Percentiles rank a stretch among this genome's conserved stretches.
Evolutionary conservation across 2,113 vertebrate genomes (phyloP).

Genomic region (Anolis sagrei): DNA sequence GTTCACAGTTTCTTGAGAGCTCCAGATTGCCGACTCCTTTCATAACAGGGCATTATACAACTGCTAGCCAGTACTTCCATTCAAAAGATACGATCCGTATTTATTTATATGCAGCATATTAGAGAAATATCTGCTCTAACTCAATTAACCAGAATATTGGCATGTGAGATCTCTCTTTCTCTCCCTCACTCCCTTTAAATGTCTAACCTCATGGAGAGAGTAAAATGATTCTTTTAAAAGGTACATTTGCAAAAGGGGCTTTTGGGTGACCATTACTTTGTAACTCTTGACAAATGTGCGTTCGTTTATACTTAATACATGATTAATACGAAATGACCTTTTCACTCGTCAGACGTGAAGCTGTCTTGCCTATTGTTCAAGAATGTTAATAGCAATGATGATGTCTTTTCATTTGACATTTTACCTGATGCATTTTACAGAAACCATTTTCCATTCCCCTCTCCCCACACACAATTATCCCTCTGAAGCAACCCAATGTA

Average conservation of each 20-base stretch:
- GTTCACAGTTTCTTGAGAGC: not conserved
- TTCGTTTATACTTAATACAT: conserved; percentile 25
- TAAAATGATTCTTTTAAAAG: conserved; percentile 18
- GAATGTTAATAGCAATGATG: conserved; percentile 31
- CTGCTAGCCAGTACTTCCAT: not conserved
- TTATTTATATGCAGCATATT: not conserved
- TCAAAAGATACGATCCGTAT: not conserved
- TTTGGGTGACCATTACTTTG: conserved; percentile 24
- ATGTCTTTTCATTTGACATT: conserved; percentile 33
- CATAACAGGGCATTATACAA: not conserved
- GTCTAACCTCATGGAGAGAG: not conserved
- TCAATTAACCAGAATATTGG: not conserved
- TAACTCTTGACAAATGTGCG: not conserved
- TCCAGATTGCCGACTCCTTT: not conserved
- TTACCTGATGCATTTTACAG: conserved; percentile 31
- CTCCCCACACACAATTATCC: not conserved
- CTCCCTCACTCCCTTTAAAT: not conserved
- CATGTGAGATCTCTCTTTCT: not conserved
- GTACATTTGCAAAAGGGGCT: conserved; percentile 21
- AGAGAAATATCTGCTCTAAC: not conserved
- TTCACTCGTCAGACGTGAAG: conserved; percentile 17
- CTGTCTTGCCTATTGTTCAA: conserved; percentile 43
- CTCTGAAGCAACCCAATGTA: not conserved
- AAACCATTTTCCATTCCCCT: not conserved
- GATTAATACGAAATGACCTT: conserved; percentile 45